phyloP scores from a whole-genome alignment of 2,113 vertebrate genomes.

The Malurus elegans region DNA sequence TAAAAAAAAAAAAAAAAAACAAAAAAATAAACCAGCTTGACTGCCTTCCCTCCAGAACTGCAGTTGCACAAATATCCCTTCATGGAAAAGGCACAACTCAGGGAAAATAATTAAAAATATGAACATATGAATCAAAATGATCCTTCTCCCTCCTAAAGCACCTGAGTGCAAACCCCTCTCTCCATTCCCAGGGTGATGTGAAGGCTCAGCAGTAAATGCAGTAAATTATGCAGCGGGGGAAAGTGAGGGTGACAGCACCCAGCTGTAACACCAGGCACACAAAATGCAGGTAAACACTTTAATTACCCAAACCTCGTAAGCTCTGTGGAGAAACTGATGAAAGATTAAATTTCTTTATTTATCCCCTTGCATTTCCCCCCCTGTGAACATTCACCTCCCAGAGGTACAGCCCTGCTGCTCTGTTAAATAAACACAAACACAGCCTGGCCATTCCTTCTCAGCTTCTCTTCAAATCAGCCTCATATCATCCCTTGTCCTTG shows the following conservation, averaged over 20 bases:
- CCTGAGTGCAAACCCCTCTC: not conserved
- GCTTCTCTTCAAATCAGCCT: not conserved
- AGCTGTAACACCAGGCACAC: conserved; percentile 10
- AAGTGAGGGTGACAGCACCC: not conserved
- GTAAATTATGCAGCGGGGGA: not conserved
- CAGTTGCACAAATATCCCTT: not conserved
- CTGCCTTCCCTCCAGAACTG: not conserved
- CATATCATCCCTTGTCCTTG: not conserved
- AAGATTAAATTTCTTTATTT: not conserved
- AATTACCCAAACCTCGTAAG: conserved; percentile 5
- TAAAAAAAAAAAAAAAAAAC: not conserved
- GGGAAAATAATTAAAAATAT: not conserved
- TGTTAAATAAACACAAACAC: not conserved
- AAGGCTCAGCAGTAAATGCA: not conserved
- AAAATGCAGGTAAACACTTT: conserved; percentile 5
- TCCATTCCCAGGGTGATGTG: not conserved
- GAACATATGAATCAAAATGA: not conserved
- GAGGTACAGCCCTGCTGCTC: not conserved
- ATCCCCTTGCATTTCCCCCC: not conserved
- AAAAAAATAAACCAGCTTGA: not conserved
- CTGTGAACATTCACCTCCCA: not conserved
- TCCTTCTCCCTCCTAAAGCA: not conserved
- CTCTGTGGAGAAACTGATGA: not conserved
- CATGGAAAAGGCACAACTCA: not conserved
- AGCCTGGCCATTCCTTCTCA: not conserved